phyloP scores from a whole-genome alignment of 2,797 vertebrate species.

The Ficedula albicollis region DNA sequence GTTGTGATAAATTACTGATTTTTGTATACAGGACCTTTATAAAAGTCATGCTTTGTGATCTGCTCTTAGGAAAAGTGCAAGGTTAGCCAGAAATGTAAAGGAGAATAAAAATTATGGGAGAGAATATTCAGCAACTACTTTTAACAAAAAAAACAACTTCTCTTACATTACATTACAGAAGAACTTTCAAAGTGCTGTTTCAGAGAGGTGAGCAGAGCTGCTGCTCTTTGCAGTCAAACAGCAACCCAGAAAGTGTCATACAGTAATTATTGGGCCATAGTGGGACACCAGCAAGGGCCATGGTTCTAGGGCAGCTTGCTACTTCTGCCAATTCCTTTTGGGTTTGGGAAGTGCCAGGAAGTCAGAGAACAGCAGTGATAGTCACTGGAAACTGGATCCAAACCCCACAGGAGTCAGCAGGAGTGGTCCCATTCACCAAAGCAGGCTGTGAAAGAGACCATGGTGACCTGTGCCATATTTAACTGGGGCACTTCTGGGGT shows the following conservation, averaged over 20 bases:
- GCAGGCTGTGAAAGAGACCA: not conserved
- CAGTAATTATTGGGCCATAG: not conserved
- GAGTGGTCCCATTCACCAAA: not conserved
- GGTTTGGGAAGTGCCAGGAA: not conserved
- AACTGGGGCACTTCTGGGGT: not conserved
- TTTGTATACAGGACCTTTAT: constrained; percentile 8
- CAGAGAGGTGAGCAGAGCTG: not conserved
- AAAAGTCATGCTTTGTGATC: not conserved
- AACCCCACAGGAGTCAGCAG: not conserved
- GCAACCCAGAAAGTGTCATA: not conserved
- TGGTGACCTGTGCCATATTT: not conserved
- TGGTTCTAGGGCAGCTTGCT: constrained; percentile 27
- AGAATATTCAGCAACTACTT: not conserved
- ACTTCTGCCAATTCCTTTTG: not conserved
- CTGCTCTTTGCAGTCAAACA: not conserved
- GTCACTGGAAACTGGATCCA: not conserved
- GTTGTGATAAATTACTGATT: constrained; percentile 32
- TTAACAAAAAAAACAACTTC: not conserved
- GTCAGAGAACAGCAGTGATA: not conserved
- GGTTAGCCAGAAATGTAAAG: constrained; percentile 18
- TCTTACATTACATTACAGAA: not conserved
- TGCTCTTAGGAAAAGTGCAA: not conserved
- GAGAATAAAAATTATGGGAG: not conserved
- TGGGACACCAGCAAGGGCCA: not conserved
- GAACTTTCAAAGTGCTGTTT: not conserved